Conservation (phyloP, 2,113 vertebrate species). For the Gymnobelideus leadbeateri region DNA sequence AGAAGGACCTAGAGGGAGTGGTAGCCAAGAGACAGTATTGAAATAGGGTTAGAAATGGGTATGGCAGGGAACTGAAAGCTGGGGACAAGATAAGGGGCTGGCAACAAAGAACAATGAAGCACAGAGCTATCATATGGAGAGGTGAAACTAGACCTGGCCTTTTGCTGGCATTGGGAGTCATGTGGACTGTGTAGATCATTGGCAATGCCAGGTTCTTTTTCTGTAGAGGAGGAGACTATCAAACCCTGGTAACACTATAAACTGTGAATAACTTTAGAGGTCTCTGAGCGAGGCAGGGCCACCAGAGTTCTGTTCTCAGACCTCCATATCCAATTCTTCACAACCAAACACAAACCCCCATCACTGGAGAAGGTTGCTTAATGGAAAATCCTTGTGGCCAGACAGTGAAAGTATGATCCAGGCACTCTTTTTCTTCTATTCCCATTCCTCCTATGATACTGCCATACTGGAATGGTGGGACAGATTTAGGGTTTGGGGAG, state of each 20-base stretch:
- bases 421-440: neutral
- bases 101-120: neutral
- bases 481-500: neutral
- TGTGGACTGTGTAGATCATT: neutral
- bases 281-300: neutral
- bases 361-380: neutral
- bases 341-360: neutral
- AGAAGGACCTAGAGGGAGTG: neutral
- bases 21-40: neutral
- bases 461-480: neutral
- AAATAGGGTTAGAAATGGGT: neutral
- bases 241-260: neutral
- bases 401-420: neutral
- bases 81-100: neutral
- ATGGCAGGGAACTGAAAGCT: neutral
- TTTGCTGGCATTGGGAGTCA: neutral
- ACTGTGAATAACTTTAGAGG: neutral
- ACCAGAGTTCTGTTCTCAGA: neutral
- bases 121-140: neutral
- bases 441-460: neutral
- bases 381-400: neutral
- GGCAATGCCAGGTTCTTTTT: neutral
- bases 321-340: neutral
- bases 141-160: neutral
- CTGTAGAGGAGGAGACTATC: neutral